phyloP scores from a whole-genome alignment of 2,797 vertebrate genomes.

The Rhynchonycteris naso region DNA sequence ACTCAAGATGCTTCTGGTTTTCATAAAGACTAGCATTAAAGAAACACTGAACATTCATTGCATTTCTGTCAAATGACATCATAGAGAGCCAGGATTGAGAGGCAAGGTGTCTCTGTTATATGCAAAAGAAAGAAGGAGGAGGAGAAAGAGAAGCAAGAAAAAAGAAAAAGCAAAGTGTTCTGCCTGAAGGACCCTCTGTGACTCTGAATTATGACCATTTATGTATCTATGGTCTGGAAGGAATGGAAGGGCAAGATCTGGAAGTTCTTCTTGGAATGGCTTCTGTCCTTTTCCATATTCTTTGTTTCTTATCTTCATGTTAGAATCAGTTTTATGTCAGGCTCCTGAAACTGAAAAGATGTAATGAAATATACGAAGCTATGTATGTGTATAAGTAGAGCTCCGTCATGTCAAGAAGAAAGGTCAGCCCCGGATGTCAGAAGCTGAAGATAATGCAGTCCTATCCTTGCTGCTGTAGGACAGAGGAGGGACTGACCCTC shows the following conservation, averaged over 20 bases:
- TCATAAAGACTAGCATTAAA: background rate
- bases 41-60: background rate
- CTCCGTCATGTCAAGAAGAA: background rate
- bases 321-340: background rate
- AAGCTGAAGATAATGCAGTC: background rate
- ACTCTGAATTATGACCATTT: background rate
- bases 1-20: background rate
- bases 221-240: background rate
- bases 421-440: background rate
- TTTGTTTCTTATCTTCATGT: background rate
- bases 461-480: background rate
- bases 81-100: background rate
- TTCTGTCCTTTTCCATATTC: background rate
- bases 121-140: background rate
- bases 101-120: background rate
- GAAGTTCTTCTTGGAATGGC: background rate
- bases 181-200: background rate
- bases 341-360: background rate
- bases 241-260: background rate
- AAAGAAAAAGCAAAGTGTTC: background rate
- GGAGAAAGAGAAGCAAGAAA: background rate
- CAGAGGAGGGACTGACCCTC: background rate
- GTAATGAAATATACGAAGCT: background rate
- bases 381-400: background rate
- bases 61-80: background rate